Conservation (phyloP, 2,888 invertebrate genomes). For the Melanostoma scalare region DNA sequence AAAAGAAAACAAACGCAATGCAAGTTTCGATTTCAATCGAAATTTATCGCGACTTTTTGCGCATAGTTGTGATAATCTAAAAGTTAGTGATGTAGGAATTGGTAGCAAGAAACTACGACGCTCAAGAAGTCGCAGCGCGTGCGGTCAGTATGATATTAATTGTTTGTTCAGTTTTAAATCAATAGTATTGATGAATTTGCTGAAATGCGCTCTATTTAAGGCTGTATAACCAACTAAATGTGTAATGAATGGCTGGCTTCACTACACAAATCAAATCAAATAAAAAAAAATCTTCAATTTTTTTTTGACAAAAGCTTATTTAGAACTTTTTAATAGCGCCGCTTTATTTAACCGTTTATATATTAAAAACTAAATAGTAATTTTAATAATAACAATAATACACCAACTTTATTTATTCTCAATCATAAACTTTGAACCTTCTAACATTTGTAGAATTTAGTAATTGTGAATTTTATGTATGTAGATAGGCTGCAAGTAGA, state of each 20-base stretch:
- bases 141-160: constrained; percentile 74
- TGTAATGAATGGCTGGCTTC: constrained; percentile 53
- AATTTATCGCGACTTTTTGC: constrained; percentile 61
- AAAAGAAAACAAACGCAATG: constrained; percentile 61
- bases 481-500: no score
- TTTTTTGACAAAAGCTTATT: constrained; percentile 28
- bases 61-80: constrained; percentile 71
- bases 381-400: background rate
- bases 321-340: constrained; percentile 15
- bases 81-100: constrained; percentile 70
- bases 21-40: constrained; percentile 64
- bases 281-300: background rate
- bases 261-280: constrained; percentile 19
- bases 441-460: no score
- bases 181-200: constrained; percentile 44
- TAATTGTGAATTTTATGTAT: no score
- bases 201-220: constrained; percentile 34
- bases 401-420: background rate
- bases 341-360: background rate
- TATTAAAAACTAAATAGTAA: background rate
- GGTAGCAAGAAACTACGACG: constrained; percentile 67
- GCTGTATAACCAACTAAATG: constrained; percentile 35
- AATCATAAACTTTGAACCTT: no score
- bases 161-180: constrained; percentile 26
- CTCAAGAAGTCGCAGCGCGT: constrained; percentile 72